These are phyloP conservation scores for Pardalotus punctatus DNA, from an alignment of 2,113 vertebrate genomes.

Conservation along the genomic window DNA sequence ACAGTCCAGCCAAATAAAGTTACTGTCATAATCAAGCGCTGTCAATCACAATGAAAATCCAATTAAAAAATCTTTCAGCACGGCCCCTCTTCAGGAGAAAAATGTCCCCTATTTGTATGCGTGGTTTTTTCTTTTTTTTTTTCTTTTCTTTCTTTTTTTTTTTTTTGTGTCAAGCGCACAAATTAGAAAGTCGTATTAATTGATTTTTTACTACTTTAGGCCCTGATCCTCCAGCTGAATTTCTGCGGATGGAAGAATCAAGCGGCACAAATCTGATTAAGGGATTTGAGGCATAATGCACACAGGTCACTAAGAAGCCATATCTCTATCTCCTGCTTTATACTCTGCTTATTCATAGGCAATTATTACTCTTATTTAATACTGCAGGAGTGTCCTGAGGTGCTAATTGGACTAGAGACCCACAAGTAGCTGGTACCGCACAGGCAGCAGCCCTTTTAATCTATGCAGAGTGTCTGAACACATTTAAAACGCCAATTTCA, in stretches of 20 bases:
- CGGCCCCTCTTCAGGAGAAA: slow-evolving; percentile 73
- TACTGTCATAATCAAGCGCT: slow-evolving; percentile 75
- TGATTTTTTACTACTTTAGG: slow-evolving; percentile 58
- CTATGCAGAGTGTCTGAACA: not conserved
- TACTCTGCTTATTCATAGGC: slow-evolving; percentile 48
- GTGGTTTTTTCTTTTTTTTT: not conserved
- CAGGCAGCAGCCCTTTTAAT: not conserved
- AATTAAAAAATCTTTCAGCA: slow-evolving; percentile 74
- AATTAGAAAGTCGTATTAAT: slow-evolving; percentile 69
- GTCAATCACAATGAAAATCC: slow-evolving; percentile 86
- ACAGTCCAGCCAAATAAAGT: slow-evolving; percentile 83
- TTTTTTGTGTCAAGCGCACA: slow-evolving; percentile 49
- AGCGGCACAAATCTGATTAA: slow-evolving; percentile 54
- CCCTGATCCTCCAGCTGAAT: slow-evolving; percentile 40
- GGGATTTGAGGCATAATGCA: slow-evolving; percentile 30
- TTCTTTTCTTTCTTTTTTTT: not conserved
- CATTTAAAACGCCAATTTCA: slow-evolving; percentile 48
- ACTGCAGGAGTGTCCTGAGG: not conserved
- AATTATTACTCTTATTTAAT: slow-evolving; percentile 58
- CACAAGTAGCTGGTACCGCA: not conserved
- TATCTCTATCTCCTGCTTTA: slow-evolving; percentile 37
- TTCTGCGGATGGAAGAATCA: not conserved
- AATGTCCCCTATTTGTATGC: slow-evolving; percentile 69
- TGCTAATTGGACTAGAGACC: not conserved
- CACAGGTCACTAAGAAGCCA: slow-evolving; percentile 34